These are phyloP conservation scores for Tenrec ecaudatus DNA, from an alignment of 2,113 vertebrate species.

Conservation along the genomic window DNA sequence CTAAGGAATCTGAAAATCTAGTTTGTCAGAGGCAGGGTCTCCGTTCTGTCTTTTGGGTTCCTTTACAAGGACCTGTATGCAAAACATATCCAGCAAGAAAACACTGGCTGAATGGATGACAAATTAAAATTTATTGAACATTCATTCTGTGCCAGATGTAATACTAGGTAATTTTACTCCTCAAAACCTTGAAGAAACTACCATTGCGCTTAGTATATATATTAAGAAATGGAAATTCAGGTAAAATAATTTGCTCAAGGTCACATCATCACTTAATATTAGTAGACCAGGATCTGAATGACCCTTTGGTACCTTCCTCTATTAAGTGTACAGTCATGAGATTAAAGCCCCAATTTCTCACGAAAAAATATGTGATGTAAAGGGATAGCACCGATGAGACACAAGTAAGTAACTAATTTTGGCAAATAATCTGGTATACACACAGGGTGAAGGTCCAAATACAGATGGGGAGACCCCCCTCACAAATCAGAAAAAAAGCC, in stretches of 20 bases:
- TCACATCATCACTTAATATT: constrained; percentile 9
- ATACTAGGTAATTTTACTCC: background rate
- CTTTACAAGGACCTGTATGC: background rate
- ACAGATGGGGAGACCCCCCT: no score
- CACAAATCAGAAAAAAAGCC: no score
- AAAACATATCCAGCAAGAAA: background rate
- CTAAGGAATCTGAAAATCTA: background rate
- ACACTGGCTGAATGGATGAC: background rate
- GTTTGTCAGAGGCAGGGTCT: background rate
- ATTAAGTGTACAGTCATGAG: background rate
- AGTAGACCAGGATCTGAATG: background rate
- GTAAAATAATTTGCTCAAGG: constrained; percentile 12
- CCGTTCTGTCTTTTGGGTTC: background rate
- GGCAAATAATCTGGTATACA: constrained; percentile 1
- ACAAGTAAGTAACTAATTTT: constrained; percentile 24
- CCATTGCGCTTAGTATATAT: constrained; percentile 19
- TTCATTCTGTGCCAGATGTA: background rate
- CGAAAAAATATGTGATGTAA: background rate
- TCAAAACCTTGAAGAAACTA: background rate
- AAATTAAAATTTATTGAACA: background rate
- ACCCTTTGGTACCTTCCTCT: background rate
- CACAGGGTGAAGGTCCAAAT: no score
- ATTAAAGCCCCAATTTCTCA: constrained; percentile 3
- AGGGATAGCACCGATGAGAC: background rate
- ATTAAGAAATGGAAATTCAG: constrained; percentile 17